phyloP scores from a whole-genome alignment of 2,113 vertebrate species.

The Cephalopterus ornatus region DNA sequence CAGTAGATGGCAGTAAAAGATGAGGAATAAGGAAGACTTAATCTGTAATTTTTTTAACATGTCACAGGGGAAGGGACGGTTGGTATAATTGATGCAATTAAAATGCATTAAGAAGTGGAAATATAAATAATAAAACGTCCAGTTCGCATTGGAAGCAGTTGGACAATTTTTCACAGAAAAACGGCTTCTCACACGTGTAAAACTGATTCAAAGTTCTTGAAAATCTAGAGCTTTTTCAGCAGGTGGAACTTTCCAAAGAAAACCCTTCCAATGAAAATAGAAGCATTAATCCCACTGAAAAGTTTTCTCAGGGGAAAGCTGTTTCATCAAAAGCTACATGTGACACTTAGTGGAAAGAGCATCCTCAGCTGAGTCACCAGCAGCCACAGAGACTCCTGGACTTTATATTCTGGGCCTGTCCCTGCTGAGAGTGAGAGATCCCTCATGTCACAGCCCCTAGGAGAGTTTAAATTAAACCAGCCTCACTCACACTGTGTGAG shows the following conservation, averaged over 20 bases:
- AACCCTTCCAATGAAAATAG: not conserved
- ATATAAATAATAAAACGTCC: not conserved
- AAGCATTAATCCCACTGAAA: not conserved
- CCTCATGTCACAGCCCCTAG: not conserved
- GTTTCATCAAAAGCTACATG: not conserved
- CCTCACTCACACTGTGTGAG: not conserved
- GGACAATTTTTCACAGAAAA: not conserved
- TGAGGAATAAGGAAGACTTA: not conserved
- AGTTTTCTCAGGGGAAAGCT: not conserved
- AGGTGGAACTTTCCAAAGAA: not conserved
- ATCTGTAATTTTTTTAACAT: not conserved
- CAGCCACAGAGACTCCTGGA: not conserved
- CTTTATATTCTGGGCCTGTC: not conserved
- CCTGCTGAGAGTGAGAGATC: not conserved
- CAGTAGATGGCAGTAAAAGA: constrained; percentile 14
- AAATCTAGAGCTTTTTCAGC: not conserved
- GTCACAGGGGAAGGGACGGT: not conserved
- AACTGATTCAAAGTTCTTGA: not conserved
- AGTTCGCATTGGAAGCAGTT: not conserved
- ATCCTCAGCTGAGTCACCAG: not conserved
- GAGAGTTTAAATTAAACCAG: not conserved
- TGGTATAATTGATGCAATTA: not conserved
- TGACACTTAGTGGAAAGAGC: not conserved
- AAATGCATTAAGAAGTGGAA: not conserved
- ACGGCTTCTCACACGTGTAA: not conserved